Evolutionary conservation across 1,140 invertebrate species (phyloP).

Genomic region (Anastrepha obliqua): DNA sequence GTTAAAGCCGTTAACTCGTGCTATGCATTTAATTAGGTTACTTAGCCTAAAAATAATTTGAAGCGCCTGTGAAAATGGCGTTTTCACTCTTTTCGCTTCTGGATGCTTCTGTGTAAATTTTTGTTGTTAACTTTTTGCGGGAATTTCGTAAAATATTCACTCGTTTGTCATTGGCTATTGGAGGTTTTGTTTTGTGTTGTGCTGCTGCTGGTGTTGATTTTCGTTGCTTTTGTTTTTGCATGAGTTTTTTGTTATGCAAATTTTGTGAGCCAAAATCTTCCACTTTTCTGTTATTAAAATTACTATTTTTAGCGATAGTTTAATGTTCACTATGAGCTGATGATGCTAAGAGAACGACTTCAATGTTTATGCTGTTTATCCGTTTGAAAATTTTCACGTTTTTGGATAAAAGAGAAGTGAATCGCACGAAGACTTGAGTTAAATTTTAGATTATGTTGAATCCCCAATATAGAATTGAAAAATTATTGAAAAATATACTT

Average conservation of each 20-base stretch:
- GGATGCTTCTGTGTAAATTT: conserved; percentile 12
- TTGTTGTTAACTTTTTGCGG: neutral
- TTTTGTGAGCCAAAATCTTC: neutral
- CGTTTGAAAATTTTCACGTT: no score
- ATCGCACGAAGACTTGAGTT: no score
- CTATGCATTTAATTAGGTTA: conserved; percentile 36
- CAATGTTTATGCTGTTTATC: no score
- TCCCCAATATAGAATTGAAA: no score
- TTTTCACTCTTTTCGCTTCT: no score
- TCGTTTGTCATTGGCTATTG: neutral
- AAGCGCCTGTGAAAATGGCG: conserved; percentile 14
- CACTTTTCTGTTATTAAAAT: conserved; percentile 19
- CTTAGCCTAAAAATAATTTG: conserved; percentile 20
- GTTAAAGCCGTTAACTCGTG: conserved; percentile 1
- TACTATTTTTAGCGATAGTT: conserved; percentile 2
- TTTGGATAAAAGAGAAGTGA: no score
- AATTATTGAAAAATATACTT: no score
- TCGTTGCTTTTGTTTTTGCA: neutral
- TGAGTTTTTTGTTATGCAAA: neutral
- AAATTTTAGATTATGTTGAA: no score
- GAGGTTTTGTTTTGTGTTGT: neutral
- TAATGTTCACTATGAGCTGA: neutral
- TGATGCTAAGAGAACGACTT: no score
- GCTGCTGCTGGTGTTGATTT: neutral
- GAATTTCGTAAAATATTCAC: neutral